Base-by-base conservation (phyloP, 2,797 vertebrate species). In the Pangasius sanitwongsei region DNA sequence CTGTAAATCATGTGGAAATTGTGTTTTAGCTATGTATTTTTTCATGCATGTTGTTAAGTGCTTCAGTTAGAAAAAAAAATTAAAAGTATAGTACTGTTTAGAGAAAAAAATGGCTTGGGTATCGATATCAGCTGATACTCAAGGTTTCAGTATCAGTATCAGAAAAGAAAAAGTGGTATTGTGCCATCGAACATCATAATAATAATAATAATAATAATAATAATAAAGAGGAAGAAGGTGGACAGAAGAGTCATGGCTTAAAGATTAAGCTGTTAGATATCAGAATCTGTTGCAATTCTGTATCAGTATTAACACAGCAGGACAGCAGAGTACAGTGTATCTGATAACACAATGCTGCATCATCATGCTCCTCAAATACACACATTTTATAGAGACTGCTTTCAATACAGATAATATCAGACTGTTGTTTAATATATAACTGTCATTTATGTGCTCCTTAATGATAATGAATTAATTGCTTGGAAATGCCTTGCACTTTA, bases 271-370 rank as follows among this genome's bases (percentile, higher is more conserved):
- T 31, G 37, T 74, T 16, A 55, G 57, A 80, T 86, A 82, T 61
- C 34, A 82, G 9, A 82, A 61, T 59, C 55, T 91, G 69, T 86
- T 86, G 89, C 86, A 90, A 90, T 83, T 28, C 65, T 78, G 2
- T 67, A 63, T 78, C 25, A 77, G 63, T 28, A 16, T 91, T 28
- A 86, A 90, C 81, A 59, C 31, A 41, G 8, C 75, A 28, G 61
- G 34, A 80, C 88, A 75, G 65, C 50, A 82, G 18, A 18, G 50
- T 9, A 41, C 37, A 85, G 44, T 2, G n/a, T 23, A 72, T 86
- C 83, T 86, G 89, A 90, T 81, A 87, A 89, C 31, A 65, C 83
- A 74, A 48, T 83, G 63, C 18, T 72, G 3, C 55, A 74, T 75
- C 84, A 78, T 74, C 50, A 16, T 57, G 16, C 31, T 13, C 50